Evolutionary conservation across 2,888 invertebrate species (phyloP), one percentile per base, ranked within the genome.

Genomic region (Synanthedon tipuliformis): DNA sequence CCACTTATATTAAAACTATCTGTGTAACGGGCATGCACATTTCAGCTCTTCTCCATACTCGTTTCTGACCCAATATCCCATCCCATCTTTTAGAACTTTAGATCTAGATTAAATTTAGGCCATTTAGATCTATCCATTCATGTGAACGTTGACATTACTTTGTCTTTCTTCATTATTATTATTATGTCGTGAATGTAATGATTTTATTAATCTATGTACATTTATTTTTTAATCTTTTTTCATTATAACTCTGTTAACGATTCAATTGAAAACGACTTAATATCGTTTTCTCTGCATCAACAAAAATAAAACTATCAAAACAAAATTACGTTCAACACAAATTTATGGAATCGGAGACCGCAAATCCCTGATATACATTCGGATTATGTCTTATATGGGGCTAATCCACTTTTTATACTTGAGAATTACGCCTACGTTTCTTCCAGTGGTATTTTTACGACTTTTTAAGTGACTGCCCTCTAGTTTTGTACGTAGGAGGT

Each of bases 341-440:
- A 50, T 54, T 49, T 40, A 58, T 52, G 15, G 45, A 45, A 15
- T 45, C 45, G 61, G 58, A 66, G 64, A 71, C 70, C 63, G 81
- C 79, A 75, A 78, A 81, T 76, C 78, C 71, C 59, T 60, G 64
- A 74, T 73, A 76, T 78, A 76, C 66, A 67, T 69, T 65, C 61
- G 69, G 75, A 81, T 79, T 79, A 81, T 65, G 65, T 65, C 62
- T 63, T 61, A 63, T 65, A 64, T 68, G 71, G 74, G 66, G 68
- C 60, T 83, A 81, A 86, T 84, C 81, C 78, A 69, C 60, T 76
- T 81, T 80, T 81, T 75, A 79, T 75, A 66, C 63, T 60, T 61
- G 57, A 73, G 64, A 59, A 61, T 62, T 62, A 73, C 80, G 66
- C 84, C 80, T 66, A 79, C 81, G 59, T 61, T 61, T 65, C 61